These are phyloP conservation scores for Fistularia tabacaria DNA, from an alignment of 2,797 vertebrate genomes.

Conservation along the genomic window DNA sequence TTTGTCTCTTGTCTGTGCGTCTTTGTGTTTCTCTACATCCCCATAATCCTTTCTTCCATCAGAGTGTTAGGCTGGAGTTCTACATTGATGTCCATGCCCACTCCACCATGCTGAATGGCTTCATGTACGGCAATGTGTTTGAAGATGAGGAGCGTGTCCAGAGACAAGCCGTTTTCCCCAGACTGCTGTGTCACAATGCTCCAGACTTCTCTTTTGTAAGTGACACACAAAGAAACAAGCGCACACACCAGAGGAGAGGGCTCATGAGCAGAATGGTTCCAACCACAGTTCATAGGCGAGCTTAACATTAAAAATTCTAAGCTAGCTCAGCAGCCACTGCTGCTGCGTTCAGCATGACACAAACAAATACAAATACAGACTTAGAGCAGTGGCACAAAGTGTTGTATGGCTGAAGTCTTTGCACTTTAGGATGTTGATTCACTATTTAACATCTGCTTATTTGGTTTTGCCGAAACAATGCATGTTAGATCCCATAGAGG, in stretches of 20 bases:
- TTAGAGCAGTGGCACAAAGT: conserved; percentile 4
- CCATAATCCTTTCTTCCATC: conserved; percentile 29
- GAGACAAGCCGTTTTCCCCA: conserved; percentile 91
- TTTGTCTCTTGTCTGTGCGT: conserved; percentile 25
- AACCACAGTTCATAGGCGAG: conserved; percentile 3
- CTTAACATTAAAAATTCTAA: conserved; percentile 20
- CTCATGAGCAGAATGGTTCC: conserved; percentile 9
- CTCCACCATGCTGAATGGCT: conserved; percentile 99
- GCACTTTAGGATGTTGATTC: conserved; percentile 24
- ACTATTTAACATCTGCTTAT: conserved; percentile 7
- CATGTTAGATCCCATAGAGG: background rate
- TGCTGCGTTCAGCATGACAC: conserved; percentile 27
- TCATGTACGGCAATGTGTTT: conserved; percentile 99
- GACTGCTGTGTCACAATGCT: conserved; percentile 92
- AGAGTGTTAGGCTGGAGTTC: conserved; percentile 96
- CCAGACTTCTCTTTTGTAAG: conserved; percentile 97
- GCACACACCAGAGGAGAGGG: conserved; percentile 16
- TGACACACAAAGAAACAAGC: conserved; percentile 30
- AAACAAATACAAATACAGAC: conserved; percentile 38
- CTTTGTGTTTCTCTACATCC: conserved; percentile 10
- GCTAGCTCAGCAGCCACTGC: conserved; percentile 25
- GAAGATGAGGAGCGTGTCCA: conserved; percentile 93
- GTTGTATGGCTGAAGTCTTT: conserved; percentile 12
- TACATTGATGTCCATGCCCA: conserved; percentile 98
- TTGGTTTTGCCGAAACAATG: conserved; percentile 4